Evolutionary conservation across 2,797 vertebrate genomes (phyloP).

Genomic region (Gymnothorax javanicus): DNA sequence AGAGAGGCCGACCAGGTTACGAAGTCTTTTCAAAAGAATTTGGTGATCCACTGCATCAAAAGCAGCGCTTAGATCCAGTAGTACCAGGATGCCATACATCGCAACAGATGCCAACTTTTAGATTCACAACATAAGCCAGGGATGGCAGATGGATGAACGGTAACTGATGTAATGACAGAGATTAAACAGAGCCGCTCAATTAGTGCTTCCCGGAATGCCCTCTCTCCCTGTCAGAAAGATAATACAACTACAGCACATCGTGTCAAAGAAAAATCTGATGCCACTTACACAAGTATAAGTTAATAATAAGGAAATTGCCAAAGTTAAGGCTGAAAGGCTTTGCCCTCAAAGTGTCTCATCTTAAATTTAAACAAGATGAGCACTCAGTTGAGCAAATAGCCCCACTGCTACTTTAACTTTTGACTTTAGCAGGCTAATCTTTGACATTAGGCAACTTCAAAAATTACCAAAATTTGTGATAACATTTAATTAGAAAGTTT

Average conservation of each 20-base stretch:
- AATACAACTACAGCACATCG: neutral
- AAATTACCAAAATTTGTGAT: too few species aligned
- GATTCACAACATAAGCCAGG: neutral
- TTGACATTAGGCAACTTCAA: too few species aligned
- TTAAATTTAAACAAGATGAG: neutral
- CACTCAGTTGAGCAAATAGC: too few species aligned
- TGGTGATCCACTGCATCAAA: too few species aligned
- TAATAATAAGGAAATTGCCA: neutral
- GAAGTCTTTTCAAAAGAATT: too few species aligned
- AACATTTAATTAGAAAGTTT: too few species aligned
- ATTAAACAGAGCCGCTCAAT: too few species aligned
- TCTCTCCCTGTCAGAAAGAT: neutral
- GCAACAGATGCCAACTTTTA: neutral
- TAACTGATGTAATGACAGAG: neutral
- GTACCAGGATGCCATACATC: neutral
- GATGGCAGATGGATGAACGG: neutral
- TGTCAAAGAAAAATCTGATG: neutral
- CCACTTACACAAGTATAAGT: neutral
- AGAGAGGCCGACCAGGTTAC: too few species aligned
- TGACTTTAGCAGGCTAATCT: too few species aligned
- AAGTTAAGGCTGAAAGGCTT: too few species aligned
- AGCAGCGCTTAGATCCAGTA: too few species aligned
- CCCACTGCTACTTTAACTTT: too few species aligned
- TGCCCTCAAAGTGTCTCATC: neutral
- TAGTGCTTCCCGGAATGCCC: neutral